Conservation (phyloP, 37 sponge, comb jelly and placozoan genomes). For the Bolinopsis microptera region DNA sequence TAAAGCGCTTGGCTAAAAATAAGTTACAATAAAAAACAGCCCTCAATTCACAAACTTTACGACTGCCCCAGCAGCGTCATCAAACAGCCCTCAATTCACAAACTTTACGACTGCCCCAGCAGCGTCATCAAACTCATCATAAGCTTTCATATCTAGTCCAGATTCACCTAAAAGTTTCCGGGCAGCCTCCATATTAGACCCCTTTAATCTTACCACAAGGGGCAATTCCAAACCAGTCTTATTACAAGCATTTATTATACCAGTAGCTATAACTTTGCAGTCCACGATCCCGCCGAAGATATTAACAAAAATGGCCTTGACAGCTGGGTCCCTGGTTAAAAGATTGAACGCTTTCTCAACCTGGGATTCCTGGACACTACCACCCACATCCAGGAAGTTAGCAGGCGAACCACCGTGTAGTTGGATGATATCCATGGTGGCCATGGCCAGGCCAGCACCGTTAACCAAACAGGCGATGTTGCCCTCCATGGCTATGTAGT, state of each 20-base stretch:
- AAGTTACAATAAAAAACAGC: not conserved
- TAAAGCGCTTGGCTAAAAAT: no score
- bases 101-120: slow-evolving; percentile 74
- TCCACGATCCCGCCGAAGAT: slow-evolving; percentile 98
- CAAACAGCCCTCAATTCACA: not conserved
- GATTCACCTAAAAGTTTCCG: slow-evolving; percentile 77
- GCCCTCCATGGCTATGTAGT: slow-evolving; percentile 96
- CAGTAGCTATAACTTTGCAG: slow-evolving; percentile 91
- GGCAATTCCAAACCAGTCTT: slow-evolving; percentile 81
- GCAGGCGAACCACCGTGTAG: slow-evolving; percentile 93
- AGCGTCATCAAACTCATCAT: slow-evolving; percentile 80
- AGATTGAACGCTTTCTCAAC: slow-evolving; percentile 88
- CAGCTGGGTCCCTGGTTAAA: slow-evolving; percentile 85
- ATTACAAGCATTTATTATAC: slow-evolving; percentile 84
- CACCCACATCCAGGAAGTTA: slow-evolving; percentile 98
- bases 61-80: slow-evolving; percentile 84
- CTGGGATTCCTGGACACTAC: slow-evolving; percentile 85
- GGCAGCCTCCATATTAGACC: slow-evolving; percentile 88
- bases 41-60: slow-evolving; percentile 3
- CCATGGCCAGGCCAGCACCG: slow-evolving; percentile 99
- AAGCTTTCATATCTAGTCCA: slow-evolving; percentile 81
- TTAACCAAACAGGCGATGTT: slow-evolving; percentile 98
- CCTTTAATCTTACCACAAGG: slow-evolving; percentile 91
- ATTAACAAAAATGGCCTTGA: slow-evolving; percentile 94
- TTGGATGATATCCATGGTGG: slow-evolving; percentile 99